These are phyloP conservation scores for Eulemur albifrons DNA, from an alignment of 2,797 vertebrate species.

Conservation along the genomic window DNA sequence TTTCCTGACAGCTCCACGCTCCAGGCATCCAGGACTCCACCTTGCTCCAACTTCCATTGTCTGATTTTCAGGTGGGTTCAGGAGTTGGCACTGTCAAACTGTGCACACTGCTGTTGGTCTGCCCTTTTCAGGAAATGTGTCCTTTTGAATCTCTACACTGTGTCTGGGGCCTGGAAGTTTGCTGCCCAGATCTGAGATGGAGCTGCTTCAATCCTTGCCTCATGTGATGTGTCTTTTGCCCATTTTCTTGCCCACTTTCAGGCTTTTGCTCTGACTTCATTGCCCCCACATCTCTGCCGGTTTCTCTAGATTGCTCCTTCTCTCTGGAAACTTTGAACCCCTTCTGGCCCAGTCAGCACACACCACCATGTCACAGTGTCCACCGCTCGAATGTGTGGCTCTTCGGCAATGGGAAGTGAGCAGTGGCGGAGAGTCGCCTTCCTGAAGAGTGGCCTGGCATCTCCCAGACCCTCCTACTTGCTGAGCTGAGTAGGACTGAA, in stretches of 20 bases:
- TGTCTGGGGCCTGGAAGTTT: neutral
- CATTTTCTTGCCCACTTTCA: neutral
- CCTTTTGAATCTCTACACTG: neutral
- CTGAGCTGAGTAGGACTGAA: neutral
- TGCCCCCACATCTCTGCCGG: neutral
- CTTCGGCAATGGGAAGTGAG: neutral
- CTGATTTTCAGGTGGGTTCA: neutral
- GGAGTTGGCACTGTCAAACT: neutral
- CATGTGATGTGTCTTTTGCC: neutral
- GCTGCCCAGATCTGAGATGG: neutral
- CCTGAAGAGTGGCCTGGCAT: neutral
- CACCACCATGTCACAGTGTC: accelerated
- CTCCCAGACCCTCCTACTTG: neutral
- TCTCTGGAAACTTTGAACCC: neutral
- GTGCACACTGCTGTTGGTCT: accelerated
- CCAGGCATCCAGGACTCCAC: accelerated
- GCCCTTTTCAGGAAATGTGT: neutral
- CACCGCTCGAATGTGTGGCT: neutral
- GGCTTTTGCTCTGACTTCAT: neutral
- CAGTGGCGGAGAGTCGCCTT: neutral
- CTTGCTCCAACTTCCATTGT: neutral
- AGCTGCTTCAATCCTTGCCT: neutral
- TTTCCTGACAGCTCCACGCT: neutral
- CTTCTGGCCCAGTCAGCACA: neutral
- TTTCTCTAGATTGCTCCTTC: neutral